Base-by-base conservation (phyloP, 2,113 vertebrate genomes). In the Ornithorhynchus anatinus region DNA sequence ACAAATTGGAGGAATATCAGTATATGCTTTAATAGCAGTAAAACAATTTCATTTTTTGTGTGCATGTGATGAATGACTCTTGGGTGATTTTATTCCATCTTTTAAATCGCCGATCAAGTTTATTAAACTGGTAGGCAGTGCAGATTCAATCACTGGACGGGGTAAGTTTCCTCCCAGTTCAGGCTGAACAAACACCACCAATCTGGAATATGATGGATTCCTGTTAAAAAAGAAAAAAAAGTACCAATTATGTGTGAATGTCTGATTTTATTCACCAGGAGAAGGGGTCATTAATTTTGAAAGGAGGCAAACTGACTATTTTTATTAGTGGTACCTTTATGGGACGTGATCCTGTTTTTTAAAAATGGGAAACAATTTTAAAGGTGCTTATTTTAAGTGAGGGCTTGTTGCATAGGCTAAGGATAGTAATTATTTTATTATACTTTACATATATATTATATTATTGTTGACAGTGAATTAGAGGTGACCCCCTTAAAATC, bases 151-250 rank as follows among this genome's bases (percentile, higher is more conserved):
- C 32, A 92, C 5, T 3, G 90, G 81, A 7, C 50, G 67, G 5
- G 79, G 79, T 19, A 91, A 48, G 73, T 86, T 87, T 40, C 90
- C 91, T 76, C 68, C 84, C 25, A 91, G 69, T 54, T 92, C 81
- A 33, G 89, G 87, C 61, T 93, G 90, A 29, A 92, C 75, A 61
- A 89, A 89, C 32, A 87, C 83, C 40, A 83, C 77, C 13, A 93
- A 45, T 57, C 78, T 88, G 15, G 78, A 89, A 67, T 84, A 69
- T 12, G 60, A 48, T 59, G 86, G 88, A 37, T 90, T 91, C 87
- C 90, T 92, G 53, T 17, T 39, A 83, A 43, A 56, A 53, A 79
- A 65, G 12, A 32, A 78, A 67, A 15, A 38, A 47, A 86, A 68
- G 14, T 38, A 36, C n/a, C n/a, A n/a, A n/a, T n/a, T n/a, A 57